These are phyloP conservation scores for Dryobates pubescens DNA, from an alignment of 2,797 vertebrate species.

Conservation along the genomic window DNA sequence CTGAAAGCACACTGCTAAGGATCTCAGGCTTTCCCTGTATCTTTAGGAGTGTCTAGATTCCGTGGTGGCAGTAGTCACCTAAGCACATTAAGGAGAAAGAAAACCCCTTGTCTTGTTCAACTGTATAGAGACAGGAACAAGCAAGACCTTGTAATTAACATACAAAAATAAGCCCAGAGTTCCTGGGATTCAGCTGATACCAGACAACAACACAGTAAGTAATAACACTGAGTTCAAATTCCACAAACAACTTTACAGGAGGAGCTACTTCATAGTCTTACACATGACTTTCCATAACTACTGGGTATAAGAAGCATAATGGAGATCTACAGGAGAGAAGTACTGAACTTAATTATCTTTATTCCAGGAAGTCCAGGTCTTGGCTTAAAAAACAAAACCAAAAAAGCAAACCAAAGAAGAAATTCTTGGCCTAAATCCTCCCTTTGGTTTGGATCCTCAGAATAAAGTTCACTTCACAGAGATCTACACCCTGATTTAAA, in stretches of 20 bases:
- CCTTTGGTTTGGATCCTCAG: background rate
- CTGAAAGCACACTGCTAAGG: background rate
- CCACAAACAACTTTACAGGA: background rate
- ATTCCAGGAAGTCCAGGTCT: background rate
- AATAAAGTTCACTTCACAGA: background rate
- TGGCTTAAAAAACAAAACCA: conserved; percentile 12
- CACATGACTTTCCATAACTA: background rate
- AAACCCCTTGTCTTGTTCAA: background rate
- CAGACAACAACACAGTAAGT: background rate
- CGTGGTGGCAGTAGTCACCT: background rate
- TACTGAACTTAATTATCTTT: background rate
- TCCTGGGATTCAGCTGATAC: background rate
- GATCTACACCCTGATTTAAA: background rate
- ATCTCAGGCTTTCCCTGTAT: background rate
- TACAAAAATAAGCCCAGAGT: background rate
- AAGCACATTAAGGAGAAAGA: background rate
- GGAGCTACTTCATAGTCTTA: background rate
- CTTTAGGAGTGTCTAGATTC: background rate
- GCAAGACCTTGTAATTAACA: background rate
- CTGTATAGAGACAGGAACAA: background rate
- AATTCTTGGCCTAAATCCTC: background rate
- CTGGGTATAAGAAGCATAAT: background rate
- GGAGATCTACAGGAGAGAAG: background rate
- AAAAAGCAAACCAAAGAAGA: conserved; percentile 5
- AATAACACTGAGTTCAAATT: background rate